phyloP scores from a whole-genome alignment of 1,140 invertebrate species.

The Daktulosphaira vitifoliae region DNA sequence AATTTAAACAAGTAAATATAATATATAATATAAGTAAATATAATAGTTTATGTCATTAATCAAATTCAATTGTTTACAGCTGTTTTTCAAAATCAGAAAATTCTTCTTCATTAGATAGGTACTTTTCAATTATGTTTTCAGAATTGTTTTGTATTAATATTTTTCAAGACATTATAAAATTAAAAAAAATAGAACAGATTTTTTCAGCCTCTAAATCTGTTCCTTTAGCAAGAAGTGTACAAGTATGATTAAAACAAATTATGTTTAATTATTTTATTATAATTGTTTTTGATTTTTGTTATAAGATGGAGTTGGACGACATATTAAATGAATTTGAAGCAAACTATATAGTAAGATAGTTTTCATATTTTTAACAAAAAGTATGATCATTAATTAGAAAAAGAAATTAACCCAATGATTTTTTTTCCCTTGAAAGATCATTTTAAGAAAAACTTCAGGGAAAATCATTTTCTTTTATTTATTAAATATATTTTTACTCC shows the following conservation, averaged over 20 bases:
- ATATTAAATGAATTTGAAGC: slow-evolving; percentile 27
- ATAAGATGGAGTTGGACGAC: slow-evolving; percentile 27
- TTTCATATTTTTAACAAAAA: too few species aligned
- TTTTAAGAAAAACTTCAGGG: too few species aligned
- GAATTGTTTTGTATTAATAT: slow-evolving; percentile 4
- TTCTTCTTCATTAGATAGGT: slow-evolving; percentile 9
- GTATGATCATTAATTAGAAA: too few species aligned
- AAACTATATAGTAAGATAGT: slow-evolving; percentile 10
- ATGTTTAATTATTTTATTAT: not conserved
- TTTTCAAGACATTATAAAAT: slow-evolving; percentile 14
- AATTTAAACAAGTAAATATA: slow-evolving; percentile 12
- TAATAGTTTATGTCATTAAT: too few species aligned
- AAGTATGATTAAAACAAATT: slow-evolving; percentile 6
- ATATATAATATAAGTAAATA: not conserved
- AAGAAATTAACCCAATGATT: too few species aligned
- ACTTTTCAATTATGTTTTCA: slow-evolving; percentile 28
- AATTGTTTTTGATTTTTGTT: not conserved
- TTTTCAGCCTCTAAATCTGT: slow-evolving; percentile 9
- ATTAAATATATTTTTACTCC: too few species aligned
- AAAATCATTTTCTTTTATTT: too few species aligned
- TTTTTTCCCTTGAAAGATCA: too few species aligned
- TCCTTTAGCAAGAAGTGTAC: slow-evolving; percentile 10
- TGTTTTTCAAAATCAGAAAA: slow-evolving; percentile 16
- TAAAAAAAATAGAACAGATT: not conserved
- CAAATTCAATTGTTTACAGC: not conserved